Evolutionary conservation across 2,888 invertebrate genomes (phyloP).

Genomic region (Diarsia mendica): DNA sequence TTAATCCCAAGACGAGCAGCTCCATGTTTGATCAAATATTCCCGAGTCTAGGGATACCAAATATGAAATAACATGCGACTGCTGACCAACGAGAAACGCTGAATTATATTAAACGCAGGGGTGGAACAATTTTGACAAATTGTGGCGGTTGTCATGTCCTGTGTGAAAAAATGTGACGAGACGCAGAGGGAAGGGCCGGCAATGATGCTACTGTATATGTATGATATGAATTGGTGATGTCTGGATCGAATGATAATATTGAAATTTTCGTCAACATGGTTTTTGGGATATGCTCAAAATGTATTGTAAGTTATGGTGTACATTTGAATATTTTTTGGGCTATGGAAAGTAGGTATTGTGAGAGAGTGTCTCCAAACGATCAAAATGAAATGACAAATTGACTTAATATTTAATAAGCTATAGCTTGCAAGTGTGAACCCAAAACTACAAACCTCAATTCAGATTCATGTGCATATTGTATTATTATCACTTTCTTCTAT

Average conservation of each 20-base stretch:
- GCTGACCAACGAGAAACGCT: conserved; percentile 48
- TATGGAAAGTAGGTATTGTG: neutral
- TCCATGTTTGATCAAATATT: conserved; percentile 51
- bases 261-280: neutral
- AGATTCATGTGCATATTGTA: too few species aligned
- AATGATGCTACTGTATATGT: conserved; percentile 11
- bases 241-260: conserved; percentile 16
- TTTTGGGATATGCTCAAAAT: neutral
- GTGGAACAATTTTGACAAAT: conserved; percentile 64
- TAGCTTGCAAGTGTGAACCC: too few species aligned
- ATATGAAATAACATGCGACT: conserved; percentile 47
- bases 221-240: conserved; percentile 5
- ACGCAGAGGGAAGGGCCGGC: conserved; percentile 20
- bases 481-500: too few species aligned
- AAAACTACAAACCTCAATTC: too few species aligned
- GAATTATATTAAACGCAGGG: conserved; percentile 60
- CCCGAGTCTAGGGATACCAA: conserved; percentile 34
- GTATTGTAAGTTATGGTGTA: too few species aligned
- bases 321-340: neutral
- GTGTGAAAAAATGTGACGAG: conserved; percentile 51
- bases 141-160: conserved; percentile 43
- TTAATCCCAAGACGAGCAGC: conserved; percentile 26
- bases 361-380: neutral
- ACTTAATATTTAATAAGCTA: too few species aligned
- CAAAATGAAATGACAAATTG: too few species aligned